Conservation (phyloP, 2,888 invertebrate species). For the Mythimna albipuncta region DNA sequence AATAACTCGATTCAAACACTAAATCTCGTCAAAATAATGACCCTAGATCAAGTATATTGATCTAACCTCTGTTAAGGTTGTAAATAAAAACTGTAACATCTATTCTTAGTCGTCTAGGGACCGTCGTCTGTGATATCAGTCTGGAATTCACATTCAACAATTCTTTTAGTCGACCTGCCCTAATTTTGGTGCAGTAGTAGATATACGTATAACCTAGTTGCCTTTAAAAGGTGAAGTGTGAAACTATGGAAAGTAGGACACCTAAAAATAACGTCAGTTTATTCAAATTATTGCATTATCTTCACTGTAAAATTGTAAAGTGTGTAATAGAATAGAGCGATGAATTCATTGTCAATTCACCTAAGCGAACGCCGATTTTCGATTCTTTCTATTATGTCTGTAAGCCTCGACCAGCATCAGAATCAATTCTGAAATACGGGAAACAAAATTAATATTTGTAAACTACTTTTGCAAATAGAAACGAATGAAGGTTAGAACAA, state of each 20-base stretch:
- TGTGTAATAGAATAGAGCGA: not conserved
- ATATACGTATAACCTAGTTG: constrained; percentile 49
- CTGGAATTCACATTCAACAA: constrained; percentile 39
- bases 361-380: too few species aligned
- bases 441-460: not conserved
- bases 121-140: constrained; percentile 29
- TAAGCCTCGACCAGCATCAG: not conserved
- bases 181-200: constrained; percentile 42
- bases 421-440: not conserved
- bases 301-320: not conserved
- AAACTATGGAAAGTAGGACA: constrained; percentile 50
- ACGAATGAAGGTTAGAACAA: not conserved
- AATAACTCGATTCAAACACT: constrained; percentile 15
- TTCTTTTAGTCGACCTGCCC: constrained; percentile 50
- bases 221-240: constrained; percentile 57
- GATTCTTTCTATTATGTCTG: too few species aligned
- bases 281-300: constrained; percentile 19
- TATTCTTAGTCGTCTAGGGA: constrained; percentile 43
- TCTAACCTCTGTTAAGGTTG: constrained; percentile 25
- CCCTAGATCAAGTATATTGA: constrained; percentile 17
- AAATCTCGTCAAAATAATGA: constrained; percentile 8
- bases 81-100: constrained; percentile 38
- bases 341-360: too few species aligned
- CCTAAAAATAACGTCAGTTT: constrained; percentile 49
- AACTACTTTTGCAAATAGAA: not conserved